These are phyloP conservation scores for Microctenopoma steveboyesi DNA, from an alignment of 2,797 vertebrate species.

Conservation along the genomic window DNA sequence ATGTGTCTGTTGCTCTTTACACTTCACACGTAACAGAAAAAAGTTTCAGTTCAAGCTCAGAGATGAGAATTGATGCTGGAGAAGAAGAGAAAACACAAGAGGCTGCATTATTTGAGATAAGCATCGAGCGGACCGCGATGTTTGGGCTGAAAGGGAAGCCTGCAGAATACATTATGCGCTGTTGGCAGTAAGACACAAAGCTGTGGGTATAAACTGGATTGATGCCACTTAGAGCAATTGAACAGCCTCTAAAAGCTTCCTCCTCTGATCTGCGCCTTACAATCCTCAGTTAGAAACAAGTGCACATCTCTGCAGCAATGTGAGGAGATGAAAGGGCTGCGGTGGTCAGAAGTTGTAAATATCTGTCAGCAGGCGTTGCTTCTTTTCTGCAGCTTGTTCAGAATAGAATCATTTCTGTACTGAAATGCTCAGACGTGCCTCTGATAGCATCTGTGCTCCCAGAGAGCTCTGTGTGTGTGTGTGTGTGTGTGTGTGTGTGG, in stretches of 20 bases:
- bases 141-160: conserved; percentile 10
- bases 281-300: conserved; percentile 7
- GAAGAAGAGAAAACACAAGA: neutral
- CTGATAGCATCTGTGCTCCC: conserved; percentile 24
- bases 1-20: neutral
- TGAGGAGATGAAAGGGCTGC: conserved; percentile 4
- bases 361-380: neutral
- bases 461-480: conserved; percentile 4
- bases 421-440: conserved; percentile 18
- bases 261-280: conserved; percentile 31
- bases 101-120: neutral
- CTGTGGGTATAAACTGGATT: conserved; percentile 14
- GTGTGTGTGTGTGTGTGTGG: neutral
- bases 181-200: conserved; percentile 22
- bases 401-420: conserved; percentile 6
- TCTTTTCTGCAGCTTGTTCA: conserved; percentile 7
- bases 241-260: conserved; percentile 23
- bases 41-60: neutral
- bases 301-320: neutral
- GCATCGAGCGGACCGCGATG: neutral
- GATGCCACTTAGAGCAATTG: conserved; percentile 17
- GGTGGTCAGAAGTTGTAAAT: neutral
- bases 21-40: neutral
- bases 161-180: neutral
- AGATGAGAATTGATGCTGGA: neutral